A percentile compares a stretch with the other conserved stretches of the same genome.
These are phyloP conservation scores for Hippocampus mohnikei DNA, from an alignment of 2,113 vertebrate species.

Conservation along the genomic window DNA sequence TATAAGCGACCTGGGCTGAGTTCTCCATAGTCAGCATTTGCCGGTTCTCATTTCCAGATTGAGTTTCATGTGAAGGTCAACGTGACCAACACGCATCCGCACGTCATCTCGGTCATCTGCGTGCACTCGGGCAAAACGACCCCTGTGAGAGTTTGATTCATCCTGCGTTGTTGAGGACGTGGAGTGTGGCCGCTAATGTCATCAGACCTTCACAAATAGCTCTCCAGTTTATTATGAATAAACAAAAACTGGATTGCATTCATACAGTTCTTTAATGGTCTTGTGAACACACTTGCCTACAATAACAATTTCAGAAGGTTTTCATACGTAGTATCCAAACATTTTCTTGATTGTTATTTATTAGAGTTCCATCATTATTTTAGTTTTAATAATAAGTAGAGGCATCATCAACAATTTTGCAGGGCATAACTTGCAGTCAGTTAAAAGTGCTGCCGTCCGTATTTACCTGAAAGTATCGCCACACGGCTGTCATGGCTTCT, in stretches of 20 bases:
- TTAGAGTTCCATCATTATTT: not conserved
- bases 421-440: not conserved
- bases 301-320: not conserved
- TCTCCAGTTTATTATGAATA: conserved; percentile 4
- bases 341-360: not conserved
- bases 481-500: too few species aligned
- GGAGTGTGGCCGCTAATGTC: conserved; percentile 9
- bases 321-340: not conserved
- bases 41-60: conserved; percentile 64
- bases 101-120: conserved; percentile 17
- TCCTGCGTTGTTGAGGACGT: conserved; percentile 20
- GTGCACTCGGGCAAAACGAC: conserved; percentile 22
- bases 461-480: not conserved
- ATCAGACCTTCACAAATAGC: conserved; percentile 18
- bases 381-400: not conserved
- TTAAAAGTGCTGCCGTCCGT: not conserved
- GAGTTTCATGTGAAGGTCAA: conserved; percentile 68
- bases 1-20: conserved; percentile 39
- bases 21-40: conserved; percentile 64
- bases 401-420: not conserved
- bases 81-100: conserved; percentile 9
- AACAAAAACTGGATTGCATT: not conserved
- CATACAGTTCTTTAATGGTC: not conserved
- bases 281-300: not conserved
- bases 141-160: conserved; percentile 28